Base-by-base conservation (phyloP, 2,888 invertebrate species). In the Hedychridium roseum region DNA sequence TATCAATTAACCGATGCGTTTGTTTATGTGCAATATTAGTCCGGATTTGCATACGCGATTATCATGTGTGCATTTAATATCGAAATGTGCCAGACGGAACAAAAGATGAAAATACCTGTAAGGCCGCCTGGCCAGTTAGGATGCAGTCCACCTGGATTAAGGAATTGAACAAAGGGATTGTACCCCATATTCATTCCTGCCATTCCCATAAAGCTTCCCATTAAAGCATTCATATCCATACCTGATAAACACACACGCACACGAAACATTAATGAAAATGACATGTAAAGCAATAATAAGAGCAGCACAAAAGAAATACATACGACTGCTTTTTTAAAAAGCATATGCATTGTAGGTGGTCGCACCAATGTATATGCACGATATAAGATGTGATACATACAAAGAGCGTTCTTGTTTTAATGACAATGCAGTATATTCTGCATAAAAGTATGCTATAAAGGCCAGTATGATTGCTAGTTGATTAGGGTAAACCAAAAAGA, bases 111-210 rank as follows among this genome's bases (percentile, higher is more conserved):
- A 57, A 52, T 66, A 76, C 74, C 75, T 57, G 77, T 67, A 16
- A 80, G 57, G 20, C 76, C 75, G 40, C 73, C 60, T 9, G 74
- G 66, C 78, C 79, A 80, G 48, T 76, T 77, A 18, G 70, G 72
- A 49, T 76, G 69, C 46, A 77, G 64, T 41, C 76, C 78, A 43
- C 73, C 72, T 60, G 78, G 79, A 54, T 71, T 77, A 45, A 80
- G 63, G 34, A 80, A 59, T 43, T 80, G 80, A 50, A 80, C 61
- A 49, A 80, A 78, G 21, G 81, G 80, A 68, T 79, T 79, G 52
- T 80, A 70, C 38, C 74, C 74, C 68, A 75, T 74, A 64, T 75
- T 76, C 74, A 80, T 75, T 40, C 76, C 78, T 50, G 72, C 57
- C 71, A 78, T 73, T 52, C 76, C 71, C 75, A 79, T 75, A 57